Conservation (phyloP, 2,113 vertebrate genomes). For the Callopanchax toddi region DNA sequence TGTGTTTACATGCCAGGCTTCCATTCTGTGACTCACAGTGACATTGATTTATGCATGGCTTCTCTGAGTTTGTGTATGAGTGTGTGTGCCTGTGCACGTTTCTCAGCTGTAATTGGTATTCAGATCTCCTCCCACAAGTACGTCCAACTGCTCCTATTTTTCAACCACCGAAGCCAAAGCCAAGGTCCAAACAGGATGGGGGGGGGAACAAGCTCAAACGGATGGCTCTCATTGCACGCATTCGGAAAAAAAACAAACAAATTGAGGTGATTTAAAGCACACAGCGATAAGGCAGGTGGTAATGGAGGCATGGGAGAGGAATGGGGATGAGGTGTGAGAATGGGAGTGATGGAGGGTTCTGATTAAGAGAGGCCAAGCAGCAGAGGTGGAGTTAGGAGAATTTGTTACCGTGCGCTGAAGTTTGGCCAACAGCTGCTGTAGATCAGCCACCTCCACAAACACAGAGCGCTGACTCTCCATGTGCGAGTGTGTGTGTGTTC, state of each 20-base stretch:
- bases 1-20: constrained; percentile 62
- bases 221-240: constrained; percentile 70
- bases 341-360: constrained; percentile 47
- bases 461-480: constrained; percentile 37
- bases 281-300: constrained; percentile 64
- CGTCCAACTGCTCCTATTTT: constrained; percentile 68
- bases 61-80: constrained; percentile 24
- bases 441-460: constrained; percentile 62
- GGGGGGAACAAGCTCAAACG: constrained; percentile 69
- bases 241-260: constrained; percentile 65
- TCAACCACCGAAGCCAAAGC: constrained; percentile 55
- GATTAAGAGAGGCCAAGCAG: constrained; percentile 33
- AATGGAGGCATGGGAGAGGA: constrained; percentile 59
- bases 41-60: constrained; percentile 71
- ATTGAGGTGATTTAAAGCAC: constrained; percentile 75
- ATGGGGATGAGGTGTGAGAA: constrained; percentile 37
- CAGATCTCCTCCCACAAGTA: constrained; percentile 74
- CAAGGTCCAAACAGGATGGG: constrained; percentile 70
- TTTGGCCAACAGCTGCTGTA: constrained; percentile 59
- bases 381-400: constrained; percentile 55
- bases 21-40: constrained; percentile 65
- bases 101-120: constrained; percentile 74
- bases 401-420: constrained; percentile 56
- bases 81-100: constrained; percentile 10
- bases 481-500: constrained; percentile 21